A percentile compares a stretch with the other conserved stretches of the same genome.
Conservation (phyloP, 2,888 invertebrate genomes). For the Cepaea hortensis region DNA sequence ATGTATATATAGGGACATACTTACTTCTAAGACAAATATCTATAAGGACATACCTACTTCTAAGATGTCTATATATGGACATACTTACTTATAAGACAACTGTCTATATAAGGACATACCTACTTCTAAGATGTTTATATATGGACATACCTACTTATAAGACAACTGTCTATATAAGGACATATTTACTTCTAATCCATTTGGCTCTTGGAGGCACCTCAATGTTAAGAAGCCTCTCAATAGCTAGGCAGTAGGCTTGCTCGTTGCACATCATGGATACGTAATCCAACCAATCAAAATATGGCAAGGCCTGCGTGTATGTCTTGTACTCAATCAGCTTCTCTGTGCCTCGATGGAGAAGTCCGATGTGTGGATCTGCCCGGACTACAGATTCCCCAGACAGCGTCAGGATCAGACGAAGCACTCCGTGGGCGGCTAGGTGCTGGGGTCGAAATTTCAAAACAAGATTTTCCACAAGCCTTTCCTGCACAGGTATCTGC, state of each 20-base stretch:
- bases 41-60: too few species aligned
- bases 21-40: too few species aligned
- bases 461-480: slow-evolving; percentile 88
- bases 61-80: too few species aligned
- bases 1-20: too few species aligned
- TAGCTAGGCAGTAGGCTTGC: slow-evolving; percentile 95
- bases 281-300: slow-evolving; percentile 97
- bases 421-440: slow-evolving; percentile 94
- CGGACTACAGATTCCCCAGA: slow-evolving; percentile 91
- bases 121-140: too few species aligned
- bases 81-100: too few species aligned
- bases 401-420: slow-evolving; percentile 88
- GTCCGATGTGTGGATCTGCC: slow-evolving; percentile 97
- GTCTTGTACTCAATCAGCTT: slow-evolving; percentile 99
- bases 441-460: slow-evolving; percentile 96
- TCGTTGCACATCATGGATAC: slow-evolving; percentile 99
- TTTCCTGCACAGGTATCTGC: slow-evolving; percentile 81
- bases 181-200: slow-evolving; percentile 84
- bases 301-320: slow-evolving; percentile 93
- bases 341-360: slow-evolving; percentile 97
- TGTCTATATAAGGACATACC: too few species aligned
- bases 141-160: too few species aligned
- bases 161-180: too few species aligned
- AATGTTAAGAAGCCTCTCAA: slow-evolving; percentile 96
- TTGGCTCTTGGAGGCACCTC: slow-evolving; percentile 95